phyloP scores from a whole-genome alignment of 37 sponge, comb jelly and placozoan species.

The Ianthella basta region DNA sequence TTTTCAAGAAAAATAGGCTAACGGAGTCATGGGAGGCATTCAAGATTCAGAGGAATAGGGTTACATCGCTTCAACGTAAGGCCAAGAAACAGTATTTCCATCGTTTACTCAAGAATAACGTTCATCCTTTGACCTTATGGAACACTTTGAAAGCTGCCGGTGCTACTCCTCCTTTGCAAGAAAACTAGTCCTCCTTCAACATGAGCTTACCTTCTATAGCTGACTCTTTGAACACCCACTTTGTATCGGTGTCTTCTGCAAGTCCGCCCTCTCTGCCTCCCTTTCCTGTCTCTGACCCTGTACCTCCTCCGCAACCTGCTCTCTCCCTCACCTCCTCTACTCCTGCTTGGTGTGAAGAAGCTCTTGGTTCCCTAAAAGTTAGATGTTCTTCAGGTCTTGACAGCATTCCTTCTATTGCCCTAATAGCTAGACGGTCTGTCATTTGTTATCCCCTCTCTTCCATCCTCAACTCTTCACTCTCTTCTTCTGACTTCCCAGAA shows the following conservation, averaged over 20 bases:
- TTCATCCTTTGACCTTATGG: background rate
- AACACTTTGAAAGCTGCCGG: background rate
- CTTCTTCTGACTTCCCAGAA: conserved; percentile 5
- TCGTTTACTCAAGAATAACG: background rate
- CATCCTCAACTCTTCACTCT: background rate
- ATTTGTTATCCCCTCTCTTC: conserved; percentile 10
- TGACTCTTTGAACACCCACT: background rate
- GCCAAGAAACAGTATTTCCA: background rate
- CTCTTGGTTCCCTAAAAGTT: background rate
- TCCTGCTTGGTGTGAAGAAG: conserved; percentile 14
- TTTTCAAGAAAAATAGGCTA: background rate
- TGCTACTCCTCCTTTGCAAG: background rate
- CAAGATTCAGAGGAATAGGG: background rate
- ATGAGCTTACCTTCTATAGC: background rate
- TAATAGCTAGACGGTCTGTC: background rate
- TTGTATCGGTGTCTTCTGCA: background rate
- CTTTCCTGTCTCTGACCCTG: background rate
- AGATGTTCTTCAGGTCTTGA: conserved; percentile 17
- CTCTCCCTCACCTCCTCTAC: background rate
- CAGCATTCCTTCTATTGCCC: background rate
- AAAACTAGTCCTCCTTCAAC: background rate
- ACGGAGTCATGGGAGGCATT: background rate
- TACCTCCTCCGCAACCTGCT: background rate
- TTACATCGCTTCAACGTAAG: background rate
- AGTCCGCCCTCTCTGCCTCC: background rate